Evolutionary conservation across 2,797 vertebrate genomes (phyloP).

Genomic region (Synaphobranchus kaupii): DNA sequence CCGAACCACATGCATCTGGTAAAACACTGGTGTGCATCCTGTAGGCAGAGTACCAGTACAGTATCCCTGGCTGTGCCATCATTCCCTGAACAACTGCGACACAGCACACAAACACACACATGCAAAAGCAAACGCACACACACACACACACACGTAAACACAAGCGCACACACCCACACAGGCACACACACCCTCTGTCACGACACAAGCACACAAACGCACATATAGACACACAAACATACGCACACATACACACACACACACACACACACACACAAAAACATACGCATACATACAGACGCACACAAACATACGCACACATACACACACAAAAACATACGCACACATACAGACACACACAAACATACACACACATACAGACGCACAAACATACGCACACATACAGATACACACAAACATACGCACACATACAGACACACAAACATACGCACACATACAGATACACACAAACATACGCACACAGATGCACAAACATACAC

Average conservation of each 20-base stretch:
- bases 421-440: no score
- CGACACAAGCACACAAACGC: slow-evolving; percentile 2
- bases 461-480: no score
- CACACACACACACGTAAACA: slow-evolving; percentile 25
- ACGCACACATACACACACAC: slow-evolving; percentile 39
- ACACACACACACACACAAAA: not conserved
- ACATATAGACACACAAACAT: slow-evolving; percentile 9
- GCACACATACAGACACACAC: no score
- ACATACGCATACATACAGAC: no score
- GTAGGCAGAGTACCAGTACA: not conserved
- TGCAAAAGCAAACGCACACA: slow-evolving; percentile 33
- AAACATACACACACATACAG: no score
- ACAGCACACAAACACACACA: slow-evolving; percentile 17
- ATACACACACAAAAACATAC: no score
- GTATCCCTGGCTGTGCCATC: not conserved
- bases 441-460: no score
- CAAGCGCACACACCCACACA: slow-evolving; percentile 18
- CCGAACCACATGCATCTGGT: not conserved
- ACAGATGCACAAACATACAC: no score
- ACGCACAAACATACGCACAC: no score
- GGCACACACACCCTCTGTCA: slow-evolving; percentile 30
- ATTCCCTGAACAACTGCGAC: not conserved
- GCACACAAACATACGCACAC: no score
- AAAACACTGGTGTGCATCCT: not conserved
- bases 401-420: no score